phyloP scores from a whole-genome alignment of 2,113 vertebrate species.

The Seriola quinqueradiata region DNA sequence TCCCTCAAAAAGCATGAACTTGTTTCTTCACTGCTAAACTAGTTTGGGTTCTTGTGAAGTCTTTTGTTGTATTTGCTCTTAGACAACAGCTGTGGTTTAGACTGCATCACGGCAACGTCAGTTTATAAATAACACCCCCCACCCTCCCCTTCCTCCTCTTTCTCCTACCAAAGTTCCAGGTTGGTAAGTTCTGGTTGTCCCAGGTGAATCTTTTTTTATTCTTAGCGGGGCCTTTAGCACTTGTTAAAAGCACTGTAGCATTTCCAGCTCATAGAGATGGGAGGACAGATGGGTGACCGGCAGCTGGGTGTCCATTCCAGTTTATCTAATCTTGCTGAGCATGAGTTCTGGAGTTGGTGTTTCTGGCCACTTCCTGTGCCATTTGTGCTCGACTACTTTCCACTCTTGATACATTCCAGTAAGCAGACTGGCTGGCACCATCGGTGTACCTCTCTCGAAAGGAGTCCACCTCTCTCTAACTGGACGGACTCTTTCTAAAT shows the following conservation, averaged over 20 bases:
- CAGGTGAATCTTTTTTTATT: slow-evolving; percentile 74
- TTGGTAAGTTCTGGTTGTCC: slow-evolving; percentile 82
- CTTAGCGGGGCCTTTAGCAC: slow-evolving; percentile 86
- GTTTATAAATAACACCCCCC: slow-evolving; percentile 33
- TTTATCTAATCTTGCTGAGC: slow-evolving; percentile 29
- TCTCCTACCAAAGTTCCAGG: slow-evolving; percentile 83
- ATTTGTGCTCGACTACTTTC: slow-evolving; percentile 39
- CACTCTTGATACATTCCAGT: slow-evolving; percentile 75
- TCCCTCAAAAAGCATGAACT: slow-evolving; percentile 88
- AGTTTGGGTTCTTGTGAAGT: slow-evolving; percentile 96
- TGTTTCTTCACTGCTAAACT: slow-evolving; percentile 91
- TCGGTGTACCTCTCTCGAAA: slow-evolving; percentile 6
- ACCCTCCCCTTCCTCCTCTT: slow-evolving; percentile 74
- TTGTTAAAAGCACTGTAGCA: slow-evolving; percentile 84
- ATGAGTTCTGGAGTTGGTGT: slow-evolving; percentile 19
- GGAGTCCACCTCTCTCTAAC: slow-evolving; percentile 17
- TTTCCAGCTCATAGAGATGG: slow-evolving; percentile 39
- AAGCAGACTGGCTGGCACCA: slow-evolving; percentile 42
- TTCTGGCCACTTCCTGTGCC: slow-evolving; percentile 24
- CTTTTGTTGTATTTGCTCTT: slow-evolving; percentile 92
- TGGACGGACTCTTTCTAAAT: slow-evolving; percentile 60
- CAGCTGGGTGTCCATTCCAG: slow-evolving; percentile 34
- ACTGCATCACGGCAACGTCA: slow-evolving; percentile 79
- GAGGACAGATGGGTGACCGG: slow-evolving; percentile 9
- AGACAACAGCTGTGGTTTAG: slow-evolving; percentile 90